Evolutionary conservation across 2,888 invertebrate species (phyloP), one percentile per base, ranked within the genome.

Genomic region (Silvanus unidentatus): DNA sequence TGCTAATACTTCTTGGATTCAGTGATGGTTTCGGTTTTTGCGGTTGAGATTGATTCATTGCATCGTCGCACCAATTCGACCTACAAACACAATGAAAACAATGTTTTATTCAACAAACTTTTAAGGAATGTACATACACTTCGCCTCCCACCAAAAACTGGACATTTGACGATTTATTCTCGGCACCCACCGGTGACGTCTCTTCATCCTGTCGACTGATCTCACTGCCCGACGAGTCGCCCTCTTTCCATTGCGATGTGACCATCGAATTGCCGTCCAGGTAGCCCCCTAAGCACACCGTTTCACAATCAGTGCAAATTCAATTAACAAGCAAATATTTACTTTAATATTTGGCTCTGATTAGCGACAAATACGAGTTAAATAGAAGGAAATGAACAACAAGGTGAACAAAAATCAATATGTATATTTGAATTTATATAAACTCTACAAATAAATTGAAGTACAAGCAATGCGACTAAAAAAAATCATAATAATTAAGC

Each of bases 181-280:
- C 22, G 3, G 22, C 8, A 5, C 4, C 22, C 3, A 22, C n/a
- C 8, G 8, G 56, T 55, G 40, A 30, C 47, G 34, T 56, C 55
- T 60, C 62, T 28, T 71, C 72, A 46, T 73, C 73, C 39, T 74
- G 75, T 58, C 75, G 76, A 40, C 77, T 77, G 9, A 74, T 73
- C 52, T 78, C 78, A 54, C 78, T 78, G 52, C 76, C 75, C 14
- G 78, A 78, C 1, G 78, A 78, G 58, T 78, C 77, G 4, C 75
- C 75, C 50, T 77, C 77, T 59, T 73, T 75, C 52, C 57, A 53
- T n/a, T 50, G 51, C 3, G 22, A 22, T 22, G n/a, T n/a, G n/a
- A 22, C 3, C 22, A 22, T 5, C 8, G 22, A 8, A 22, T 22
- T 22, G 8, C 22, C 41, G 35, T 67, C 66, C 45, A 58, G 43